Evolutionary conservation across 2,888 invertebrate genomes (phyloP), one percentile per base, ranked within the genome.

Genomic region (Sceliomorpha sp.): DNA sequence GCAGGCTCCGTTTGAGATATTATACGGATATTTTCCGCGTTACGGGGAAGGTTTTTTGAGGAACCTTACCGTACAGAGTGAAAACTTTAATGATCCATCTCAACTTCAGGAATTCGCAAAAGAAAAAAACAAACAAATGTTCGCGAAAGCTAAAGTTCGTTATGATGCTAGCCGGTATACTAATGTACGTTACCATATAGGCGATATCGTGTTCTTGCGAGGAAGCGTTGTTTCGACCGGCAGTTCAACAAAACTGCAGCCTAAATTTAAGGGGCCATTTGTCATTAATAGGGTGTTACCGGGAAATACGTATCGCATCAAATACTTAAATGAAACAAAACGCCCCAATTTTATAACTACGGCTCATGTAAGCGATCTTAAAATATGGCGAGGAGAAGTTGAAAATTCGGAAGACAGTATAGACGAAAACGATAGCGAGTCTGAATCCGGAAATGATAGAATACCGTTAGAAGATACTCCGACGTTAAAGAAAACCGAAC

Each of bases 1-100:
- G 0, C 34, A 15, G 14, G 14, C 29, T 60, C n/a, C n/a, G n/a
- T n/a, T n/a, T n/a, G n/a, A n/a, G n/a, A n/a, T n/a, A n/a, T n/a
- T n/a, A n/a, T n/a, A 34, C 8, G 56, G 56, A 4, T 56, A 47
- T 37, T 1, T 20, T 2, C 56, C 56, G 4, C 24, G 56, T 2
- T 56, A 48, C 12, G 17, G 32, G 2, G 56, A 42, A 1, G 48
- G 34, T 9, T 0, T 1, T 7, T 2, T 13, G 31, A 8, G 24
- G 8, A 1, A 45, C 2, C 14, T 55, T 7, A 44, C 55, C n/a
- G n/a, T n/a, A n/a, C n/a, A n/a, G n/a, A n/a, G n/a, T n/a, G n/a
- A n/a, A 3, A 4, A 13, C 1, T 1, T 14, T 32, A 15, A n/a
- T 13, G 55, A 55, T 26, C 40, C 32, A 2, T 55, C 20, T 32